Evolutionary conservation across 2,888 invertebrate genomes (phyloP), one percentile per base, ranked within the genome.

Genomic region (Ephialtes manifestator): DNA sequence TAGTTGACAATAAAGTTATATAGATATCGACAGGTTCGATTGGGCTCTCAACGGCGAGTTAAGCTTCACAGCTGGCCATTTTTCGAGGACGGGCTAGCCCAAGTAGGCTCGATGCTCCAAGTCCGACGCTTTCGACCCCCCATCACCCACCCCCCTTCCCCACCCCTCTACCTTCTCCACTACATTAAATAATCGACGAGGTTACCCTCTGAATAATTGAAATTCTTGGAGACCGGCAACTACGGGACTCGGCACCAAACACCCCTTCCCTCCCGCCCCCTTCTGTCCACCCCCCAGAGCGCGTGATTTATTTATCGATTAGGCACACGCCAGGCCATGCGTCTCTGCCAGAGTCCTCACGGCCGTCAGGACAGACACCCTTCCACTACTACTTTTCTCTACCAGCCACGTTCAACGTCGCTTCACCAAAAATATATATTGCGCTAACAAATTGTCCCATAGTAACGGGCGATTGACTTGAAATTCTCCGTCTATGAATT

Each of bases 171-270:
- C 65, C 75, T 78, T 72, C 24, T 68, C 83, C 83, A 43, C 43
- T 70, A 58, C 72, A 74, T 88, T 90, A 86, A 89, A 90, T 90
- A 90, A 90, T 90, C 82, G 84, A 90, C 85, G 76, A 88, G 84
- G 83, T 84, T 81, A 82, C 75, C 78, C 76, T 83, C 68, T 87
- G 67, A 86, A 90, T 89, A 89, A 90, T 88, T 88, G 75, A 89
- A 88, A 80, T 86, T 79, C 70, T 68, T 55, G 78, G 84, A 84
- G 84, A 78, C 84, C 71, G 81, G 71, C 78, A 77, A 39, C 82
- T 70, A 48, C 35, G 63, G 75, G 53, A 60, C 78, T 55, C 58
- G 80, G 71, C 43, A 65, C 65, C 72, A 58, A 72, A 67, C 60
- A 58, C 46, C 51, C 31, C 72, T 20, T 18, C 39, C 39, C 65